Evolutionary conservation across 2,888 invertebrate genomes (phyloP).

Genomic region (Coleophora deauratella): DNA sequence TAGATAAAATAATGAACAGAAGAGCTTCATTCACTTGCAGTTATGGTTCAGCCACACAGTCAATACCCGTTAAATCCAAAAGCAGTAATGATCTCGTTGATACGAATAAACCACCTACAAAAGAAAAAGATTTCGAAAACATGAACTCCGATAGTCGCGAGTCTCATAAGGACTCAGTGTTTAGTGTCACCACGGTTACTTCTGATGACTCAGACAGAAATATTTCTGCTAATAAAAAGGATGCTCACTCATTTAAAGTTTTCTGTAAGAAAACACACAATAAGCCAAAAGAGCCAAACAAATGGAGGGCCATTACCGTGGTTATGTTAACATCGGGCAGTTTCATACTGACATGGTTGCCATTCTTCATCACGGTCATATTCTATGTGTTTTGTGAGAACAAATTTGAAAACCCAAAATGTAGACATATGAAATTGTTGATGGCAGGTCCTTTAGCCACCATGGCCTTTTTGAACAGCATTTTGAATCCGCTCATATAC

Average conservation of each 20-base stretch:
- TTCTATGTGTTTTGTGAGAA: conserved; percentile 71
- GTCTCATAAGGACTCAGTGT: conserved; percentile 32
- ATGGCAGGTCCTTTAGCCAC: conserved; percentile 75
- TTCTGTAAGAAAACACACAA: conserved; percentile 7
- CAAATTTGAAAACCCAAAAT: conserved; percentile 52
- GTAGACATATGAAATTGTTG: conserved; percentile 60
- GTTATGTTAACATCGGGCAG: conserved; percentile 76
- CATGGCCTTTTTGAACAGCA: conserved; percentile 75
- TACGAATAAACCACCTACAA: conserved; percentile 15
- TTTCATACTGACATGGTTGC: conserved; percentile 77
- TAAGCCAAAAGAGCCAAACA: conserved; percentile 51
- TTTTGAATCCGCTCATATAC: conserved; percentile 78
- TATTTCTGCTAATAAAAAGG: conserved; percentile 16
- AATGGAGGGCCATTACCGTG: conserved; percentile 77
- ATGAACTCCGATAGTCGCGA: conserved; percentile 16
- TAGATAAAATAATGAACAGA: conserved; percentile 28
- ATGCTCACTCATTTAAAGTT: conserved; percentile 1
- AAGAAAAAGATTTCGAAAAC: conserved; percentile 15
- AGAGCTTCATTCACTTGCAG: conserved; percentile 42
- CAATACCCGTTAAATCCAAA: conserved; percentile 28
- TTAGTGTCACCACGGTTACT: conserved; percentile 42
- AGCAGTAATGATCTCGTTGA: conserved; percentile 40
- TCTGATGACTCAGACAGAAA: conserved; percentile 26
- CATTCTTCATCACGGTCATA: conserved; percentile 74
- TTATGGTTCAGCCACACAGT: conserved; percentile 14